These are phyloP conservation scores for Laticauda colubrina DNA, from an alignment of 2,113 vertebrate species.

Conservation along the genomic window DNA sequence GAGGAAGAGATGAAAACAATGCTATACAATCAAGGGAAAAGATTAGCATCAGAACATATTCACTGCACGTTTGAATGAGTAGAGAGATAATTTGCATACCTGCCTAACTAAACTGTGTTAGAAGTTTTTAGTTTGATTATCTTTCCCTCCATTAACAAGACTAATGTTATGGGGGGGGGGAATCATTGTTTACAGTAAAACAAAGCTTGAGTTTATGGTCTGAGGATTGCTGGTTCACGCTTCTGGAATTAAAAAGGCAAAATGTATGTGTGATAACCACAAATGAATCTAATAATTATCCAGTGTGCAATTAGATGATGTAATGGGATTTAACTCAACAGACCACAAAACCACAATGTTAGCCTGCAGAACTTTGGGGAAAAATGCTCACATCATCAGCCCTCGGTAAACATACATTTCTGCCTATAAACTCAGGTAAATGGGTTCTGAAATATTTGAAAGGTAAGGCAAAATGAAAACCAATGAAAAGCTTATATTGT, in stretches of 20 bases:
- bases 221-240: not conserved
- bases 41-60: not conserved
- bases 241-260: conserved; percentile 1
- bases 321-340: not conserved
- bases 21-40: not conserved
- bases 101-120: accelerated
- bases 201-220: not conserved
- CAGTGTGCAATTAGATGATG: not conserved
- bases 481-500: not conserved
- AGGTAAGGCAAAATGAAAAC: not conserved
- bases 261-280: not conserved
- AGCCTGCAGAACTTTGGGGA: not conserved
- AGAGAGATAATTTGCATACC: not conserved
- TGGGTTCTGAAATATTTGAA: not conserved
- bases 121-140: not conserved
- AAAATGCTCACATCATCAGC: not conserved
- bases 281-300: not conserved
- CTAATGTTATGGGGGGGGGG: not conserved
- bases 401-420: not conserved
- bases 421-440: not conserved
- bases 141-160: not conserved
- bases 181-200: not conserved
- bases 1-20: not conserved
- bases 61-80: not conserved
- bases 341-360: not conserved